Conservation (phyloP, 2,797 vertebrate species). For the Hemitrygon akajei region DNA sequence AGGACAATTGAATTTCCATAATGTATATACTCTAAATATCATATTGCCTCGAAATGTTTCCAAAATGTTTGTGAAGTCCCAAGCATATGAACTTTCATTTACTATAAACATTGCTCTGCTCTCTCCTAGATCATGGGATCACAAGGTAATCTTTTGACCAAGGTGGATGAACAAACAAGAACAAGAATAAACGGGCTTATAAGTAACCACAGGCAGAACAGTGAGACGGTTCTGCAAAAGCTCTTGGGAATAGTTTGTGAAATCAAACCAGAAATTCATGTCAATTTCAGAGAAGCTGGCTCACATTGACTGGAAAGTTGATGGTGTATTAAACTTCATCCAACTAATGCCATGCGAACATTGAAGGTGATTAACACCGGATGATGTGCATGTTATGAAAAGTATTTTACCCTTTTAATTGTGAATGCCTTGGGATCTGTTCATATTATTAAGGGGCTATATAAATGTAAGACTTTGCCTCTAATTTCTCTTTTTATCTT, state of each 20-base stretch:
- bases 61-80: neutral
- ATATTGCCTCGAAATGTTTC: neutral
- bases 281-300: constrained; percentile 51
- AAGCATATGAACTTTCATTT: neutral
- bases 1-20: too few relatives aligned
- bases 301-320: neutral
- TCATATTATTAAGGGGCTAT: neutral
- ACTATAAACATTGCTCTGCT: constrained; percentile 33
- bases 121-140: constrained; percentile 60
- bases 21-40: neutral
- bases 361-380: too few relatives aligned
- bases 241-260: constrained; percentile 53
- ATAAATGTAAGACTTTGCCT: neutral
- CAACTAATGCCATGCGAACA: neutral
- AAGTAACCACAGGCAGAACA: constrained; percentile 46
- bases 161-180: constrained; percentile 57
- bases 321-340: neutral
- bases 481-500: neutral
- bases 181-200: constrained; percentile 50
- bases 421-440: neutral
- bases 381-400: neutral
- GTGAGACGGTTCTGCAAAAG: constrained; percentile 51
- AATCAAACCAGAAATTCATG: constrained; percentile 57
- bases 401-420: neutral
- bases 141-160: constrained; percentile 55